These are phyloP conservation scores for Thereva unica DNA, from an alignment of 2,888 invertebrate species.

Conservation along the genomic window DNA sequence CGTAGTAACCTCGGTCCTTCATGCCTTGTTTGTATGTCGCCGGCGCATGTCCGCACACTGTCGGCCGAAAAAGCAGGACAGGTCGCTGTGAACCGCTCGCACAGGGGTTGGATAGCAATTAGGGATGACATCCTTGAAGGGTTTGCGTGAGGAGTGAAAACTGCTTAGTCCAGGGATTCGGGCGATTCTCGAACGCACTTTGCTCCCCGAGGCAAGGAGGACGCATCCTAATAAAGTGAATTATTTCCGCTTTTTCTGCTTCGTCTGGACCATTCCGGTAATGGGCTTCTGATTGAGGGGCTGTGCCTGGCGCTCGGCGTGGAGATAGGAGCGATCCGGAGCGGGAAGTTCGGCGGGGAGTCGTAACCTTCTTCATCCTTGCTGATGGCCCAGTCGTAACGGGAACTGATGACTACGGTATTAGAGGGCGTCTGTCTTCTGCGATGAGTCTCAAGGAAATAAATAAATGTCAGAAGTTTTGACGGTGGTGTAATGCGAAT, in stretches of 20 bases:
- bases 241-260: conserved; percentile 28
- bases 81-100: too few relatives aligned
- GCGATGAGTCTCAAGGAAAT: conserved; percentile 28
- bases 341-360: conserved; percentile 8
- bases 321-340: not conserved
- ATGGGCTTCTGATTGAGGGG: conserved; percentile 14
- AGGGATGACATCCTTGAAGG: conserved; percentile 15
- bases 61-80: too few relatives aligned
- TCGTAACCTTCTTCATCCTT: not conserved
- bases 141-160: conserved; percentile 27
- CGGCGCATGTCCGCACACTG: too few relatives aligned
- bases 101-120: conserved; percentile 16
- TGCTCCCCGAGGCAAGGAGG: conserved; percentile 8
- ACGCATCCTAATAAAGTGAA: conserved; percentile 30
- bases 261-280: conserved; percentile 17
- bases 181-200: conserved; percentile 17
- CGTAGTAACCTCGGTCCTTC: too few relatives aligned
- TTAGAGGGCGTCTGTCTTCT: conserved; percentile 9
- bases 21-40: too few relatives aligned
- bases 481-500: conserved; percentile 29
- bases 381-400: not conserved
- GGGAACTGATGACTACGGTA: not conserved
- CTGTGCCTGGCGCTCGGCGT: not conserved
- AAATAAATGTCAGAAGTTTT: conserved; percentile 29
- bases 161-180: conserved; percentile 33